Evolutionary conservation across 2,797 vertebrate species (phyloP).

Genomic region (Scolopax rusticola): DNA sequence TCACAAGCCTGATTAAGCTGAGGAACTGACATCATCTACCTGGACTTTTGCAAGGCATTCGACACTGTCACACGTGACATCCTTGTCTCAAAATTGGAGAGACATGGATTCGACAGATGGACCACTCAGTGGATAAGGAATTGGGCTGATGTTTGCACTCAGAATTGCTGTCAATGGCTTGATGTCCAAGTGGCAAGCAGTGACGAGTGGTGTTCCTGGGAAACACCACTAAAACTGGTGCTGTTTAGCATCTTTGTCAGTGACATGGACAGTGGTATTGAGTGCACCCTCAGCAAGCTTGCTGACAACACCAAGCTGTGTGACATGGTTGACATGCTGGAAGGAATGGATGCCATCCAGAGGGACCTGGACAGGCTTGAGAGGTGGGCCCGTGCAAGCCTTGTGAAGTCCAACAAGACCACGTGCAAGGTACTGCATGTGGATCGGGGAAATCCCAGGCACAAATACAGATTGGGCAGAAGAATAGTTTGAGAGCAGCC

Average conservation of each 20-base stretch:
- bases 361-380: neutral
- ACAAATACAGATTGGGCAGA: neutral
- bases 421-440: neutral
- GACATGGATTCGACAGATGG: neutral
- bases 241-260: neutral
- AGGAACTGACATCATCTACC: neutral
- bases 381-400: neutral
- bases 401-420: neutral
- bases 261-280: neutral
- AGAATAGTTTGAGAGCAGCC: neutral
- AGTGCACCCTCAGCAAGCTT: neutral
- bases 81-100: neutral
- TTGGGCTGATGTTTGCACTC: neutral
- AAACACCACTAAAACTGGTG: too few relatives aligned
- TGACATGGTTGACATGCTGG: neutral
- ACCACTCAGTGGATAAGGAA: neutral
- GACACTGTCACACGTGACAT: neutral
- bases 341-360: neutral
- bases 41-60: neutral
- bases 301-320: neutral
- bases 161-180: neutral
- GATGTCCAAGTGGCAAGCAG: neutral
- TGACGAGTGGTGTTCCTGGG: neutral
- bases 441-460: neutral
- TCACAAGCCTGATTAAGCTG: neutral